Evolutionary conservation across 2,888 invertebrate genomes (phyloP), one percentile per base, ranked within the genome.

Genomic region (Chymomyza procnemis): DNA sequence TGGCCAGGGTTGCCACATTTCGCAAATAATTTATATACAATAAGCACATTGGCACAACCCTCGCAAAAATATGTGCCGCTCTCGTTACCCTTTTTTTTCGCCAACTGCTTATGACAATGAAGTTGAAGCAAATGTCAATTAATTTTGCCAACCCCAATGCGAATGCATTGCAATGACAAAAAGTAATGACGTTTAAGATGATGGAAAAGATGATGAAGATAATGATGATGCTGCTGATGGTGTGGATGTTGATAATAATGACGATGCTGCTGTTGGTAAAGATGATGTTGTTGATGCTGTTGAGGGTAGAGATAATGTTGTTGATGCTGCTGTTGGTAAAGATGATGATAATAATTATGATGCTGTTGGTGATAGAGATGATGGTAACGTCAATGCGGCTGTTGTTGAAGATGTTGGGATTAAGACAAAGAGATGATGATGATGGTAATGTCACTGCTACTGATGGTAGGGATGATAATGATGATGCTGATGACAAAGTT

Each of bases 211-310:
- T 56, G 61, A 57, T 30, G 64, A 46, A 50, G 61, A 61, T 26
- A 62, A 41, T 60, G 26, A 63, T 61, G 60, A 68, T 63, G 48
- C 12, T 63, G 73, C 66, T 68, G 68, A 68, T 26, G 19, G 47
- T 47, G 59, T 54, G 30, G 46, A 41, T 57, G 61, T 46, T 22
- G 64, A 47, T 57, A 57, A 62, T 30, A 63, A 41, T 60, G 26
- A 61, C 8, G 1, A 26, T 6, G 6, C 64, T 68, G 66, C 21
- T 22, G 26, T 22, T 54, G 16, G n/a, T 26, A 3, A 26, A 26
- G 6, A 66, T 68, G 66, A 54, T 22, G 26, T 22, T 54, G 16
- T 26, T 54, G 54, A 19, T 54, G n/a, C n/a, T n/a, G 19, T 55
- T 46, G 59, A 61, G 46, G n/a, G n/a, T n/a, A n/a, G n/a, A n/a